phyloP scores from a whole-genome alignment of 2,888 invertebrate genomes.

The Dascillus cervinus region DNA sequence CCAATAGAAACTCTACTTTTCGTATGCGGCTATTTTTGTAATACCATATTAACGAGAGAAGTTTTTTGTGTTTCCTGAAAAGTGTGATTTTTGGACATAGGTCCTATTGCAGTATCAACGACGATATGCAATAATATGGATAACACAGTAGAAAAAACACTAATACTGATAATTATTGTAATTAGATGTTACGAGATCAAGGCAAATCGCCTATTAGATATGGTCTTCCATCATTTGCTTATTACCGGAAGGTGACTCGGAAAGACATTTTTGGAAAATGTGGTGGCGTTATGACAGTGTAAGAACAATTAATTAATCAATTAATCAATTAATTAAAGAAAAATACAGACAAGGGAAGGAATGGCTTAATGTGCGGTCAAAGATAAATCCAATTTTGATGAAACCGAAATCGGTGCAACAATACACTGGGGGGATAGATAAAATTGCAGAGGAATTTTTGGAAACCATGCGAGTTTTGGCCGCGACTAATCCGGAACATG shows the following conservation, averaged over 20 bases:
- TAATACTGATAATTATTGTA: no score
- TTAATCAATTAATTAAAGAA: no score
- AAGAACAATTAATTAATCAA: constrained; percentile 13
- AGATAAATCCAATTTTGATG: constrained; percentile 50
- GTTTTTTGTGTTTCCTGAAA: no score
- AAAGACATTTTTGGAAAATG: constrained; percentile 36
- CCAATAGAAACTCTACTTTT: no score
- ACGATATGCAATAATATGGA: constrained; percentile 2
- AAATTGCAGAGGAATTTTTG: constrained; percentile 28
- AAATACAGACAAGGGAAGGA: constrained; percentile 46
- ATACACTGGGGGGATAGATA: constrained; percentile 30
- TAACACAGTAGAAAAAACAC: no score
- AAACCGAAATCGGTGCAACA: constrained; percentile 38
- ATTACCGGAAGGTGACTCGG: constrained; percentile 37
- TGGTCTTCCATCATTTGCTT: constrained; percentile 34
- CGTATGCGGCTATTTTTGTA: no score
- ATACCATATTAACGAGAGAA: no score
- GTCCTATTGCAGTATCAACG: no score
- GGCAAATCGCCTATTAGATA: constrained; percentile 42
- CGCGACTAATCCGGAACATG: constrained; percentile 15
- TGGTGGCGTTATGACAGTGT: constrained; percentile 31
- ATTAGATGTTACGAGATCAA: constrained; percentile 41
- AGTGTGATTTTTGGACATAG: no score
- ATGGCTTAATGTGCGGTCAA: constrained; percentile 47
- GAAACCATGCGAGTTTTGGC: constrained; percentile 20